phyloP scores from a whole-genome alignment of 1,140 invertebrate species.

The Diorhabda carinulata region DNA sequence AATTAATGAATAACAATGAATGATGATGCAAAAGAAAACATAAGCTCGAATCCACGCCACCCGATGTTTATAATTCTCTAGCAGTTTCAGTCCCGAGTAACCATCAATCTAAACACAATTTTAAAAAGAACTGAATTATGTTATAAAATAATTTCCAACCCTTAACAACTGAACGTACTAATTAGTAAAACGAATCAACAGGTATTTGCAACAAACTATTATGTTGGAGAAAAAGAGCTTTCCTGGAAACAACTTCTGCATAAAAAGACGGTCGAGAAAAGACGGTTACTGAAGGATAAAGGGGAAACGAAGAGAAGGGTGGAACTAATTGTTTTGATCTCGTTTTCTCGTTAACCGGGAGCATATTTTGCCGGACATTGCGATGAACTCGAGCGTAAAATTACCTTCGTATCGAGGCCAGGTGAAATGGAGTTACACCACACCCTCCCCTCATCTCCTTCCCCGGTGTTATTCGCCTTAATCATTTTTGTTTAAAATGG shows the following conservation, averaged over 20 bases:
- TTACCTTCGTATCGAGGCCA: slow-evolving; percentile 13
- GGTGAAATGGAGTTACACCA: neutral
- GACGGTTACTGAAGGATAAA: neutral
- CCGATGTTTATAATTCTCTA: too few species aligned
- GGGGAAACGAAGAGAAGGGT: neutral
- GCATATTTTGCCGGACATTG: slow-evolving; percentile 17
- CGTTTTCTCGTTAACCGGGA: slow-evolving; percentile 16
- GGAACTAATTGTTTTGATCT: slow-evolving; percentile 14
- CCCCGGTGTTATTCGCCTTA: slow-evolving; percentile 3
- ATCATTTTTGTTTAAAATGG: slow-evolving; percentile 14
- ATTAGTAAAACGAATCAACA: slow-evolving; percentile 9
- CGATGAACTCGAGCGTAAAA: slow-evolving; percentile 10
- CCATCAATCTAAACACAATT: neutral
- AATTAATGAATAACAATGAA: too few species aligned
- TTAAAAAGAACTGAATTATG: neutral
- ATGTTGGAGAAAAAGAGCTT: neutral
- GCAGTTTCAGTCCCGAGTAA: too few species aligned
- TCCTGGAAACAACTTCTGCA: neutral
- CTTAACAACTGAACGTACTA: neutral
- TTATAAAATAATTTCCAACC: neutral
- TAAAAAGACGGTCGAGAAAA: slow-evolving; percentile 5
- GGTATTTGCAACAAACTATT: neutral
- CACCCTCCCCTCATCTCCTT: neutral
- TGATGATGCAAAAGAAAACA: too few species aligned
- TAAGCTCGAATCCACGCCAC: too few species aligned